A percentile compares a stretch with the other conserved stretches of the same genome.
These are phyloP conservation scores for Dasyprocta punctata DNA, from an alignment of 2,113 vertebrate genomes.

Conservation along the genomic window DNA sequence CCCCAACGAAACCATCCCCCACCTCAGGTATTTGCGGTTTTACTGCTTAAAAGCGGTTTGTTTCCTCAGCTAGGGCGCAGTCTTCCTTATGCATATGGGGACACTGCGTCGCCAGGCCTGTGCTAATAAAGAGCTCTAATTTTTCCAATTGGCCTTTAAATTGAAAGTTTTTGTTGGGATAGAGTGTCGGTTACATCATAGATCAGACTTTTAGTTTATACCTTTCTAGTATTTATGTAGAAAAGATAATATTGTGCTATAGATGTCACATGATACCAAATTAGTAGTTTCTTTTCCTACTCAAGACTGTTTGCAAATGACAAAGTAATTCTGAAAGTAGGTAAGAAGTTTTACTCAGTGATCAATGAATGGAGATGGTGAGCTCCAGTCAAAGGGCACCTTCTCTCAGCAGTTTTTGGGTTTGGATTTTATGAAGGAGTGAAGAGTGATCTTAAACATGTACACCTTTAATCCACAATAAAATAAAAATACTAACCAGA, in stretches of 20 bases:
- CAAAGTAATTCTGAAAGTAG: too few species aligned
- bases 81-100: too few species aligned
- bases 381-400: background rate
- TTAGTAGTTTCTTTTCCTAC: background rate
- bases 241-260: background rate
- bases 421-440: too few species aligned
- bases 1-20: too few species aligned
- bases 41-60: too few species aligned
- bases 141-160: too few species aligned
- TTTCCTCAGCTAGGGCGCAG: too few species aligned
- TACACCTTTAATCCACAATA: background rate
- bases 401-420: background rate
- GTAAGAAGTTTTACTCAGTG: background rate
- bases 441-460: background rate
- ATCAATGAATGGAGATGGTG: background rate
- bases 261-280: background rate
- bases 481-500: background rate
- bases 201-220: background rate
- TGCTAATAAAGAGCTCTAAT: too few species aligned
- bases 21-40: too few species aligned
- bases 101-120: too few species aligned
- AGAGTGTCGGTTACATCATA: too few species aligned
- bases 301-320: background rate
- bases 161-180: too few species aligned
- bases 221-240: constrained; percentile 4